Evolutionary conservation across 2,888 invertebrate genomes (phyloP).

Genomic region (Crepidodera aurea): DNA sequence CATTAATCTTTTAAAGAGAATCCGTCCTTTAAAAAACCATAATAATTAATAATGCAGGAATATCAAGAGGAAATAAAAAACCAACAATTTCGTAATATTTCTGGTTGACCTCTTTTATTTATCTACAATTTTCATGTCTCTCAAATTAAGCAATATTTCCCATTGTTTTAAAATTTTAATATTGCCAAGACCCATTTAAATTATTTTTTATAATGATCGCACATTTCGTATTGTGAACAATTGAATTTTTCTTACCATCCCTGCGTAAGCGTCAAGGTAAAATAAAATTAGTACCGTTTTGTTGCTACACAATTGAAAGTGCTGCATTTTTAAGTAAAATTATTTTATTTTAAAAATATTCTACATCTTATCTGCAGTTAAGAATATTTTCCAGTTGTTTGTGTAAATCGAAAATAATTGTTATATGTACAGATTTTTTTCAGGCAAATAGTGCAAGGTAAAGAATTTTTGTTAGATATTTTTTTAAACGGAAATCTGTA

Average conservation of each 20-base stretch:
- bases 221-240: slow-evolving; percentile 33
- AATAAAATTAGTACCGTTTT: slow-evolving; percentile 21
- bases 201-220: slow-evolving; percentile 31
- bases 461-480: too few species aligned
- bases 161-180: slow-evolving; percentile 32
- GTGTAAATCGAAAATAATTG: too few species aligned
- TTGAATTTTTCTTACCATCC: slow-evolving; percentile 24
- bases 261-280: slow-evolving; percentile 30
- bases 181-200: slow-evolving; percentile 33
- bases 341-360: not conserved
- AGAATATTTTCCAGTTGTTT: too few species aligned
- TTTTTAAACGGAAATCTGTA: too few species aligned
- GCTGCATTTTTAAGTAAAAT: not conserved
- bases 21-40: not conserved
- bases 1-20: not conserved
- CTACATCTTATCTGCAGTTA: too few species aligned
- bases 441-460: too few species aligned
- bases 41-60: slow-evolving; percentile 2
- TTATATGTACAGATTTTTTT: too few species aligned
- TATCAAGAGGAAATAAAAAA: slow-evolving; percentile 2
- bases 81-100: not conserved
- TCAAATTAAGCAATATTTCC: slow-evolving; percentile 27
- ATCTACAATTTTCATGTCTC: slow-evolving; percentile 19
- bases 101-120: slow-evolving; percentile 24
- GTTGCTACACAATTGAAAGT: slow-evolving; percentile 20